These are phyloP conservation scores for Monopterus albus DNA, from an alignment of 2,113 vertebrate species.

Conservation along the genomic window DNA sequence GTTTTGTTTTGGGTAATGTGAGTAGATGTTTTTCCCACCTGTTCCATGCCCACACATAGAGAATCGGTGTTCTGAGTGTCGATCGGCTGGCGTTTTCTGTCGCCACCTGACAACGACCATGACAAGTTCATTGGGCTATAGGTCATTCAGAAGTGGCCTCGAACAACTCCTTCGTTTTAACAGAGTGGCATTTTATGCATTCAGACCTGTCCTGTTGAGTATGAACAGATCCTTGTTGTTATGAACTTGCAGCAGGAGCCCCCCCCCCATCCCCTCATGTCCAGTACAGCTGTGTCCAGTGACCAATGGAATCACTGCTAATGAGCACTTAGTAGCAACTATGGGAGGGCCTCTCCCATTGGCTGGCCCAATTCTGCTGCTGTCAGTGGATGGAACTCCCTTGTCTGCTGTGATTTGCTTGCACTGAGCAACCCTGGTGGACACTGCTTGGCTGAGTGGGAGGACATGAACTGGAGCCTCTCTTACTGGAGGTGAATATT, in stretches of 20 bases:
- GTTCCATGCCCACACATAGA: constrained; percentile 78
- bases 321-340: constrained; percentile 77
- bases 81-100: constrained; percentile 1
- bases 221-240: constrained; percentile 24
- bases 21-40: constrained; percentile 66
- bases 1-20: constrained; percentile 62
- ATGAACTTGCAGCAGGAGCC: constrained; percentile 36
- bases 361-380: constrained; percentile 41
- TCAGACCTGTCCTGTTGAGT: constrained; percentile 38
- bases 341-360: constrained; percentile 36
- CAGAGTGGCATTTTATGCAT: constrained; percentile 43
- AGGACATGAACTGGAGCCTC: constrained; percentile 50
- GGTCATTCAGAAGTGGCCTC: constrained; percentile 37
- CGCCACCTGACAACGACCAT: background rate
- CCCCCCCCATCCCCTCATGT: background rate
- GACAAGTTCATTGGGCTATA: constrained; percentile 21
- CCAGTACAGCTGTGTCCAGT: constrained; percentile 31
- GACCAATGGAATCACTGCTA: constrained; percentile 58
- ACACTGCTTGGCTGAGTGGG: constrained; percentile 45
- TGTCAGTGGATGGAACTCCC: constrained; percentile 37
- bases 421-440: constrained; percentile 53
- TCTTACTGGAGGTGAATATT: constrained; percentile 37
- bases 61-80: constrained; percentile 70
- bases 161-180: constrained; percentile 39
- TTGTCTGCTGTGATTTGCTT: constrained; percentile 59